A percentile compares a stretch with the other conserved stretches of the same genome.
Conservation (phyloP, 2,888 invertebrate species). For the Coelopa pilipes region DNA sequence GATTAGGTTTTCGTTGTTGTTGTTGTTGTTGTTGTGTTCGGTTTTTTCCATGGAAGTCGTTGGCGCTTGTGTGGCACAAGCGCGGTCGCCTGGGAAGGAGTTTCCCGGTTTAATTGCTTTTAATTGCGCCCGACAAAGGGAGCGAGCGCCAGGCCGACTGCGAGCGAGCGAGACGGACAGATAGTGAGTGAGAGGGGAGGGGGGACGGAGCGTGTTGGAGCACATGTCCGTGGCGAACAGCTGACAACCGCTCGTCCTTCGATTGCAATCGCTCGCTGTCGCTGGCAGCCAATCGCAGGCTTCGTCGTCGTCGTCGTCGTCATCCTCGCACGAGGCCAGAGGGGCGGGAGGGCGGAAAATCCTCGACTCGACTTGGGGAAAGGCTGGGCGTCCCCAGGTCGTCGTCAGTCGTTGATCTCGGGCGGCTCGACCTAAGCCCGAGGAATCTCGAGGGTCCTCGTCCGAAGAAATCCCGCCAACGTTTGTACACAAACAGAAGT, state of each 20-base stretch:
- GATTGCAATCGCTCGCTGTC: not conserved
- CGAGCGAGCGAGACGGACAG: not conserved
- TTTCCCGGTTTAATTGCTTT: conserved; percentile 24
- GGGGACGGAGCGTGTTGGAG: not conserved
- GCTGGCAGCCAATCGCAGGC: no score
- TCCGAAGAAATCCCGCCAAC: no score
- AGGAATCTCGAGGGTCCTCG: no score
- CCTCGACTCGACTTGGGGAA: no score
- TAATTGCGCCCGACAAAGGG: not conserved
- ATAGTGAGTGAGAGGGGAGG: conserved; percentile 7
- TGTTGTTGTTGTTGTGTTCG: not conserved
- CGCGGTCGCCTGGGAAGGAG: conserved; percentile 16
- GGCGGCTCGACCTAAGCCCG: no score
- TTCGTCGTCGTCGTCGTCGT: no score
- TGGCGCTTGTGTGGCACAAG: conserved; percentile 24
- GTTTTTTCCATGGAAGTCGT: conserved; percentile 2
- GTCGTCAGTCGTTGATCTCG: no score
- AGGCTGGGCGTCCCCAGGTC: no score
- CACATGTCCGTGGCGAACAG: conserved; percentile 7
- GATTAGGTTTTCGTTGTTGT: not conserved
- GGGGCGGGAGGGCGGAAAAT: no score
- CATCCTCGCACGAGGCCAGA: no score
- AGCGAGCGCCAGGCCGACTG: not conserved
- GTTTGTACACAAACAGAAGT: no score
- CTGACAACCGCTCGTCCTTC: conserved; percentile 1